Base-by-base conservation (phyloP, 1,140 invertebrate genomes). In the Scylla paramamosain region DNA sequence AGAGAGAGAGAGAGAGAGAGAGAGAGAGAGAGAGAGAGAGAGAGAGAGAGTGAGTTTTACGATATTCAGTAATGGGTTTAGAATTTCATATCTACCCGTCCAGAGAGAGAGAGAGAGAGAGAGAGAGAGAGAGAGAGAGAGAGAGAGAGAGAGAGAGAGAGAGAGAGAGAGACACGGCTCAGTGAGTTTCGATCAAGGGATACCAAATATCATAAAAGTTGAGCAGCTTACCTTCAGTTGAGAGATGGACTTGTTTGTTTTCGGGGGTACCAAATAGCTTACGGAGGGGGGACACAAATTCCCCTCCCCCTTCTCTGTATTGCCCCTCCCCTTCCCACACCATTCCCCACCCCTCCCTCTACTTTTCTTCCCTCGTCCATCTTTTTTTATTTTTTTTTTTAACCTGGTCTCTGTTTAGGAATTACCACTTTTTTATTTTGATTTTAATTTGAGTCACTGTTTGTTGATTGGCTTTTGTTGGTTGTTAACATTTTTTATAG, bases 131-230 rank as follows among this genome's bases (percentile, higher is more conserved):
- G 28, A 90, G n/a, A 93, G 46, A 86, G 32, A 93, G 67, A 93
- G 77, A 93, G 67, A 93, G 77, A 86, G 67, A 83, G 77, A 93
- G 28, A 86, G 28, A 93, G 77, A 92, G 52, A n/a, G 20, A 77
- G 12, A 25, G 6, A 77, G 4, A 77, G 12, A 25, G 20, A n/a
- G 20, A n/a, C 10, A 77, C 8, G 25, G 1, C 4, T 77, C 67
- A 20, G 7, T n/a, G 67, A 20, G 0, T 77, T 77, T 77, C 67
- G 10, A 77, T 77, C 67, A 77, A 12, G 67, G 67, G 67, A n/a
- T 7, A 59, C 52, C 12, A 77, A 77, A 77, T 77, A 77, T 77
- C 6, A 16, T 20, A 59, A 77, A n/a, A 77, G 67, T 77, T 77
- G 67, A 77, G 67, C 16, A n/a, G 67, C 20, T 59, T 59, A 59